Evolutionary conservation across 2,113 vertebrate species (phyloP).

Genomic region (Prunella himalayana): DNA sequence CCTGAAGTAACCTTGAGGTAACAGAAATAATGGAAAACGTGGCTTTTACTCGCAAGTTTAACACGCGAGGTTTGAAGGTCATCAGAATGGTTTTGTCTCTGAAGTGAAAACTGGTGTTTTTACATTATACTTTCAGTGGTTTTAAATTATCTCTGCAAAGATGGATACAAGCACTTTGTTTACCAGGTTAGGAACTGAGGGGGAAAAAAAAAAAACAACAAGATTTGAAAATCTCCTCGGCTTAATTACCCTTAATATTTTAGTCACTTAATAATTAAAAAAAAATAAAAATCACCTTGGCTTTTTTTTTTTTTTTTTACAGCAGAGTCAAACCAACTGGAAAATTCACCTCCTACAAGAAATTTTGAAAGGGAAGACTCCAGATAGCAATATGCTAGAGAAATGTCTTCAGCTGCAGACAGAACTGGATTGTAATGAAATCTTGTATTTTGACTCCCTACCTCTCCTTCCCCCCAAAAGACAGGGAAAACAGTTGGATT

Average conservation of each 20-base stretch:
- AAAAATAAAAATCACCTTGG: conserved; percentile 36
- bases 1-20: conserved; percentile 38
- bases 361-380: conserved; percentile 20
- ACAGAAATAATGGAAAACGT: conserved; percentile 36
- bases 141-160: background rate
- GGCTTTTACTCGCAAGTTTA: conserved; percentile 41
- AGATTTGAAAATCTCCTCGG: conserved; percentile 26
- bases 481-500: background rate
- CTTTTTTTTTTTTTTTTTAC: conserved; percentile 46
- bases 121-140: background rate
- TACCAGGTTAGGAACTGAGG: conserved; percentile 8
- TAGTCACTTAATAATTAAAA: conserved; percentile 60
- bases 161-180: conserved; percentile 18
- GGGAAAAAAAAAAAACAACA: background rate
- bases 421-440: background rate
- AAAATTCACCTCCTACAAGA: conserved; percentile 69
- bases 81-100: conserved; percentile 27
- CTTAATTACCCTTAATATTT: conserved; percentile 58
- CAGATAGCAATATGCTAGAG: background rate
- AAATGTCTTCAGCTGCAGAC: conserved; percentile 39
- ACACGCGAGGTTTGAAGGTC: conserved; percentile 29
- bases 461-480: background rate
- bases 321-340: conserved; percentile 61
- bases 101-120: conserved; percentile 38
- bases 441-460: background rate